A percentile compares a stretch with the other conserved stretches of the same genome.
Conservation (phyloP, 2,797 vertebrate genomes). For the Luscinia megarhynchos region DNA sequence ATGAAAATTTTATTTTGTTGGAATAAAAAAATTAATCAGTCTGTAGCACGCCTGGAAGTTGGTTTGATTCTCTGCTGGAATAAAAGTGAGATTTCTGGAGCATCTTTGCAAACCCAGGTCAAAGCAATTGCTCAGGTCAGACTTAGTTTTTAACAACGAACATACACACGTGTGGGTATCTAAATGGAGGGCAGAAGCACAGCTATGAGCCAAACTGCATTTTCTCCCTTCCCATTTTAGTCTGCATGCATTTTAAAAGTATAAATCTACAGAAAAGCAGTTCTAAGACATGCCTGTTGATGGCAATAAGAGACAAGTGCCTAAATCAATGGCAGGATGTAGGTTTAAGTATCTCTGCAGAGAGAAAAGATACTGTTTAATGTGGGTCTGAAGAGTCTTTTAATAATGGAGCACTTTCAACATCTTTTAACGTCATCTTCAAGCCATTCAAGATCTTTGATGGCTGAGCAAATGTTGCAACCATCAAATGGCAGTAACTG, state of each 20-base stretch:
- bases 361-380: neutral
- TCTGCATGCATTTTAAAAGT: neutral
- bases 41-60: neutral
- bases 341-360: neutral
- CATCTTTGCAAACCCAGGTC: neutral
- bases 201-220: neutral
- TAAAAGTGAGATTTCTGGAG: neutral
- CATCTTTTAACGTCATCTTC: neutral
- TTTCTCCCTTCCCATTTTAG: neutral
- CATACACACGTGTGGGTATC: neutral
- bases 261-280: neutral
- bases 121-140: neutral
- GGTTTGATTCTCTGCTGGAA: neutral
- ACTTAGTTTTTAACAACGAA: neutral
- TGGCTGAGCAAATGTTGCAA: neutral
- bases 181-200: neutral
- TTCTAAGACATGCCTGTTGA: constrained; percentile 14
- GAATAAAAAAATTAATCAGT: neutral
- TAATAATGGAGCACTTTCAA: neutral
- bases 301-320: constrained; percentile 41
- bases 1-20: neutral
- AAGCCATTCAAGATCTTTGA: neutral
- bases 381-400: neutral
- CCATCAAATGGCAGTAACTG: neutral
- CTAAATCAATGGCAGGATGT: neutral